Evolutionary conservation across 2,797 vertebrate species (phyloP).

Genomic region (Lophotriccus pileatus): DNA sequence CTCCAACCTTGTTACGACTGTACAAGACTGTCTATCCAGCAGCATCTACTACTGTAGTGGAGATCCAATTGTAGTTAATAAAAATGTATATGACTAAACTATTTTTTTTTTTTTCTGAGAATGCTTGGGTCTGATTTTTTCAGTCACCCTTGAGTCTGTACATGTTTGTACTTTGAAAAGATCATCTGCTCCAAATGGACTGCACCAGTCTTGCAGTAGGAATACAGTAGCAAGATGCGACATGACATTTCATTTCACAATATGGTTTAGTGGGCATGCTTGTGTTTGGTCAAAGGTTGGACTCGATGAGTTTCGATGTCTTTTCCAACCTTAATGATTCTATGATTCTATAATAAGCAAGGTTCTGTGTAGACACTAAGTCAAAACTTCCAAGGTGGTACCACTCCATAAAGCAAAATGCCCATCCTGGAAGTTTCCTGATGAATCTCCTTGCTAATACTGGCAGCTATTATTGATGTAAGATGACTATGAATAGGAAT

Average conservation of each 20-base stretch:
- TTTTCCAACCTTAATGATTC: neutral
- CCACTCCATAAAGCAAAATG: neutral
- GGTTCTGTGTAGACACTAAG: neutral
- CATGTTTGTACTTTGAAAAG: neutral
- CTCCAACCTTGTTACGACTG: neutral
- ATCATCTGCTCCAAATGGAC: neutral
- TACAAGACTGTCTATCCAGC: neutral
- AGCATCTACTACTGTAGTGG: neutral
- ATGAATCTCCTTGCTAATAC: neutral
- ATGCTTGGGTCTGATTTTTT: neutral
- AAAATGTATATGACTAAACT: neutral
- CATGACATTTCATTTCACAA: rapidly evolving
- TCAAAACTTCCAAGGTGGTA: neutral
- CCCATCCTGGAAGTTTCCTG: neutral
- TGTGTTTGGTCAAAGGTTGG: rapidly evolving
- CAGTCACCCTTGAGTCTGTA: neutral
- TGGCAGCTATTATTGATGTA: neutral
- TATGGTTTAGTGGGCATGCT: neutral
- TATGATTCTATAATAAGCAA: neutral
- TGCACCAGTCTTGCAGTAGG: neutral
- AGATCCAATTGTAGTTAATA: neutral
- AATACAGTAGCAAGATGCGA: neutral
- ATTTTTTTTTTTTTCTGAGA: neutral
- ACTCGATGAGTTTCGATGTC: neutral
- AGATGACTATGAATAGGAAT: neutral